Base-by-base conservation (phyloP, 1,140 invertebrate species). In the Venturia canescens region DNA sequence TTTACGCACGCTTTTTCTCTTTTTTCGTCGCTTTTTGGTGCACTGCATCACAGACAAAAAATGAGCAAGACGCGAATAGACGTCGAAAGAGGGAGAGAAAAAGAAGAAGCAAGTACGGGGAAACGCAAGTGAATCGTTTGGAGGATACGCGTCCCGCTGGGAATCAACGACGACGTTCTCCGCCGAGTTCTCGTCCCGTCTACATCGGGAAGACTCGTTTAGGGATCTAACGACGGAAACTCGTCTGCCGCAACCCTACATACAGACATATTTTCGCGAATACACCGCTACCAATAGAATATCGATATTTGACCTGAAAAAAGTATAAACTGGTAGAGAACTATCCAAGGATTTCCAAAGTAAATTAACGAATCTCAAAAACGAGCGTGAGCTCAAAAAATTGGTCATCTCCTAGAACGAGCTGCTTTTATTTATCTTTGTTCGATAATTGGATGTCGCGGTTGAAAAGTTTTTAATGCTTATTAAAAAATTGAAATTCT, bases 111-210 rank as follows among this genome's bases (percentile, higher is more conserved):
- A 63, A 63, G 26, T 21, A 63, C 23, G 23, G 57, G 53, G 60
- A 18, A 66, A 77, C 18, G 31, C n/a, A 57, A 77, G 75, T 77
- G 34, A 77, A 77, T 66, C 75, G 75, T 77, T 77, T 77, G 31
- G 21, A 31, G 31, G 53, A 66, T 69, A 31, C 31, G 29, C 66
- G 60, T 77, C 75, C 75, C 75, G 57, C 63, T 77, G 75, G 75
- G 75, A 63, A 77, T 76, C 72, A 44, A 44, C 38, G 60, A 70
- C 63, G 50, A 70, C 78, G 66, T 70, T 50, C 60, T 18, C 44
- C 21, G 67, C 34, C 48, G 53, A 66, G 66, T 70, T 50, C 60
- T 18, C 44, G n/a, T 78, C 34, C 48, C 48, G 67, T 21, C 34
- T 48, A 76, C 74, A n/a, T 76, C 74, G 13, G 34, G 50, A 48